phyloP scores from a whole-genome alignment of 2,113 vertebrate genomes.

The Daubentonia madagascariensis region DNA sequence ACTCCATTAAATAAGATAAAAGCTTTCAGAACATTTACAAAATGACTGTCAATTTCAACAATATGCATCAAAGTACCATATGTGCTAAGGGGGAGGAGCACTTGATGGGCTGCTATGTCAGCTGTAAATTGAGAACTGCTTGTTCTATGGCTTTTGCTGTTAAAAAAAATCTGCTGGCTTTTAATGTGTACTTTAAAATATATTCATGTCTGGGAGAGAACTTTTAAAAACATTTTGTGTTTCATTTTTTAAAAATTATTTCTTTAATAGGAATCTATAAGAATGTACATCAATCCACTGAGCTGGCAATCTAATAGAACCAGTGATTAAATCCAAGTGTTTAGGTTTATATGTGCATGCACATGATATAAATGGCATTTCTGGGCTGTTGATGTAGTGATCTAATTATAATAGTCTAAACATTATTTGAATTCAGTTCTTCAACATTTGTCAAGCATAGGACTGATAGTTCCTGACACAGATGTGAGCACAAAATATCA shows the following conservation, averaged over 20 bases:
- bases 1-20: conserved; percentile 29
- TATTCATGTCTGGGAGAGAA: conserved; percentile 13
- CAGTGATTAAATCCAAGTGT: not conserved
- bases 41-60: not conserved
- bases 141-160: conserved; percentile 22
- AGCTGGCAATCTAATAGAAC: not conserved
- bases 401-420: not conserved
- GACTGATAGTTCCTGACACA: not conserved
- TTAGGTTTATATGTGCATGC: not conserved
- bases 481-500: not conserved
- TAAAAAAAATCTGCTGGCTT: not conserved
- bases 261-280: not conserved
- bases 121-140: conserved; percentile 41
- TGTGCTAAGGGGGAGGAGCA: not conserved
- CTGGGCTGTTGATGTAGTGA: not conserved
- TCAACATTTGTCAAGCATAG: conserved; percentile 10
- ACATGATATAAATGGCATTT: not conserved
- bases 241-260: not conserved
- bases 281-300: not conserved
- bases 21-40: conserved; percentile 50
- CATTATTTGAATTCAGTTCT: conserved; percentile 6
- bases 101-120: not conserved
- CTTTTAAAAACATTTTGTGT: conserved; percentile 46
- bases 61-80: not conserved
- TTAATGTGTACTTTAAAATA: conserved; percentile 47